Conservation (phyloP, 2,888 invertebrate genomes). For the Frankliniella intonsa region DNA sequence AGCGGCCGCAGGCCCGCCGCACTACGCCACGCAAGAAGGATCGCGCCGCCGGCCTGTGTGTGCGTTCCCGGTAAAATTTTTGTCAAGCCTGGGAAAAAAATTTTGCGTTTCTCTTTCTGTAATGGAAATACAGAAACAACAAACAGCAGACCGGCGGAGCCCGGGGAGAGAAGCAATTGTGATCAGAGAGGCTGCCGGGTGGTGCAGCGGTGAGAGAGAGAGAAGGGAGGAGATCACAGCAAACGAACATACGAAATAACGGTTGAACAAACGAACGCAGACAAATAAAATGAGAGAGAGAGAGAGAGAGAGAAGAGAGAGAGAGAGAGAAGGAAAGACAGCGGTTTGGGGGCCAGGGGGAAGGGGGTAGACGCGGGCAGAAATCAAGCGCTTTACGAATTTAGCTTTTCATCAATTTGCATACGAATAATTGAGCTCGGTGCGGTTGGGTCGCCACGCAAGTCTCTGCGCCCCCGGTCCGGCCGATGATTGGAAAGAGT, state of each 20-base stretch:
- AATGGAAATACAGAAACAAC: constrained; percentile 2
- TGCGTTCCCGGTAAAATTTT: background rate
- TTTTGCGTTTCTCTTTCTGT: background rate
- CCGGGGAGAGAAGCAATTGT: too few species aligned
- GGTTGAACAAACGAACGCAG: background rate
- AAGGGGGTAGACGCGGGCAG: background rate
- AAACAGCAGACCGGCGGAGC: background rate
- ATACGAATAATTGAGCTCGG: background rate
- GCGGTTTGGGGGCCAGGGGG: too few species aligned
- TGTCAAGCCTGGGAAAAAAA: background rate
- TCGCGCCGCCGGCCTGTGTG: too few species aligned
- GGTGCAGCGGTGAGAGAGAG: too few species aligned
- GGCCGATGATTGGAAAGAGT: too few species aligned
- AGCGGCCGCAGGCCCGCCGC: background rate
- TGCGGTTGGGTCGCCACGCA: too few species aligned
- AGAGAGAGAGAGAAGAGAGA: background rate
- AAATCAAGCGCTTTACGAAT: background rate
- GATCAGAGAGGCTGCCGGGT: too few species aligned
- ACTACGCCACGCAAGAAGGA: too few species aligned
- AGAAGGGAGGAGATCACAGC: too few species aligned
- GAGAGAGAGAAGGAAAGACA: background rate
- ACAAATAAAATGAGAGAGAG: background rate
- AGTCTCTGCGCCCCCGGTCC: too few species aligned
- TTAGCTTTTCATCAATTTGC: constrained; percentile 23
- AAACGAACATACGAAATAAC: too few species aligned